Evolutionary conservation across 2,797 vertebrate genomes (phyloP).

Genomic region (Eulemur rubriventer): DNA sequence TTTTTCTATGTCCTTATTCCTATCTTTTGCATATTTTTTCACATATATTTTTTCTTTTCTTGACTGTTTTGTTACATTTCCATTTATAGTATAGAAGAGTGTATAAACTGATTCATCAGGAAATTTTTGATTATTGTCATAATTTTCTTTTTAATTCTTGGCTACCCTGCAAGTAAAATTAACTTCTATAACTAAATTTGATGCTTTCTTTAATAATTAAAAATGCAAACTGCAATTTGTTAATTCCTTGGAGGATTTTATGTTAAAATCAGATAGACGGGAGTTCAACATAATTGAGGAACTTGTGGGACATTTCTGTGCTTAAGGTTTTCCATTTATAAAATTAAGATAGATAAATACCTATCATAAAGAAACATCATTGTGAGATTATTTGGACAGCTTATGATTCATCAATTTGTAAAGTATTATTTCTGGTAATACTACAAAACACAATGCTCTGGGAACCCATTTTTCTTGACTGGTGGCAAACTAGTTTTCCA

Average conservation of each 20-base stretch:
- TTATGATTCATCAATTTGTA: neutral
- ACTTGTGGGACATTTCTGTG: neutral
- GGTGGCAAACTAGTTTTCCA: neutral
- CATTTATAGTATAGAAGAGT: neutral
- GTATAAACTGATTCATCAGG: neutral
- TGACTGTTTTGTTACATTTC: neutral
- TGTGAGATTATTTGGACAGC: neutral
- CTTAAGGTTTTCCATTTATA: neutral
- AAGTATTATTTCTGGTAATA: neutral
- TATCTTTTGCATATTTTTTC: neutral
- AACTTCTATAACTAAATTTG: neutral
- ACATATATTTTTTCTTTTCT: neutral
- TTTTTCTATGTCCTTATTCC: slow-evolving; percentile 18
- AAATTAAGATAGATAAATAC: neutral
- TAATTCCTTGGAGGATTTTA: neutral
- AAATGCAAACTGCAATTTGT: neutral
- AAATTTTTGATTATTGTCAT: neutral
- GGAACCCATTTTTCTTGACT: neutral
- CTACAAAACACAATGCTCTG: neutral
- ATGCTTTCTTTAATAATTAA: neutral
- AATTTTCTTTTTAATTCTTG: neutral
- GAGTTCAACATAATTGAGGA: neutral
- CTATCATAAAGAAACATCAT: neutral
- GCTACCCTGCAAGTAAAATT: slow-evolving; percentile 29
- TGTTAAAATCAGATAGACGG: neutral